These are phyloP conservation scores for Caenorhabditis macrosperma DNA, from an alignment of 2,888 invertebrate species.

Conservation along the genomic window DNA sequence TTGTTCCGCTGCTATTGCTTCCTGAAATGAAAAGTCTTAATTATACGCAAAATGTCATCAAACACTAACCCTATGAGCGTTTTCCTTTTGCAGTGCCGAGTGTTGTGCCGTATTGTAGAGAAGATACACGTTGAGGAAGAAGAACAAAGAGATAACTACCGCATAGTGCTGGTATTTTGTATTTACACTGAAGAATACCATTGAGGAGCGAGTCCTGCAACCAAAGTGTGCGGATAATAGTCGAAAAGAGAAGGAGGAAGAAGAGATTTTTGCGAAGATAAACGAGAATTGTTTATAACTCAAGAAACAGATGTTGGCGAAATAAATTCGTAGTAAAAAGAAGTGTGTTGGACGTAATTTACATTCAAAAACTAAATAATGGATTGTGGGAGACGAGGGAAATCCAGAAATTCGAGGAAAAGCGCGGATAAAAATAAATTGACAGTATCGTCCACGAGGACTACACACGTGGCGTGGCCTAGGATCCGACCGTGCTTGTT, in stretches of 20 bases:
- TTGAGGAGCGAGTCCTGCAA: conserved; percentile 46
- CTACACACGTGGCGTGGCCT: conserved; percentile 10
- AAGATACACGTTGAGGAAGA: conserved; percentile 52
- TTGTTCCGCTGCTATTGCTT: background rate
- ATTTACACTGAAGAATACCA: conserved; percentile 24
- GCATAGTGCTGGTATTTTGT: conserved; percentile 38
- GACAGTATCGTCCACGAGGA: conserved; percentile 16
- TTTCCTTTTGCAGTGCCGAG: conserved; percentile 2
- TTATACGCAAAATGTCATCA: too few relatives aligned
- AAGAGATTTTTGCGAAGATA: background rate
- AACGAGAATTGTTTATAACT: conserved; percentile 13
- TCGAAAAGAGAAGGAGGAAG: too few relatives aligned
- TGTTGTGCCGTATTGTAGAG: conserved; percentile 46
- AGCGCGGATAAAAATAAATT: background rate
- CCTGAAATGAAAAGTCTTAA: conserved; percentile 4
- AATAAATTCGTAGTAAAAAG: background rate
- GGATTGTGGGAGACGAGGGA: background rate
- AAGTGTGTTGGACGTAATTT: background rate
- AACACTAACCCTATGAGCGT: background rate
- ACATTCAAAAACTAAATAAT: background rate
- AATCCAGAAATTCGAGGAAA: background rate
- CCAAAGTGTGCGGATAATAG: background rate
- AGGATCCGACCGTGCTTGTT: background rate
- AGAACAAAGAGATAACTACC: conserved; percentile 35
- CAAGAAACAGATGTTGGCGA: conserved; percentile 15